Conservation (phyloP, 1,140 invertebrate species). For the Capitella teleta region DNA sequence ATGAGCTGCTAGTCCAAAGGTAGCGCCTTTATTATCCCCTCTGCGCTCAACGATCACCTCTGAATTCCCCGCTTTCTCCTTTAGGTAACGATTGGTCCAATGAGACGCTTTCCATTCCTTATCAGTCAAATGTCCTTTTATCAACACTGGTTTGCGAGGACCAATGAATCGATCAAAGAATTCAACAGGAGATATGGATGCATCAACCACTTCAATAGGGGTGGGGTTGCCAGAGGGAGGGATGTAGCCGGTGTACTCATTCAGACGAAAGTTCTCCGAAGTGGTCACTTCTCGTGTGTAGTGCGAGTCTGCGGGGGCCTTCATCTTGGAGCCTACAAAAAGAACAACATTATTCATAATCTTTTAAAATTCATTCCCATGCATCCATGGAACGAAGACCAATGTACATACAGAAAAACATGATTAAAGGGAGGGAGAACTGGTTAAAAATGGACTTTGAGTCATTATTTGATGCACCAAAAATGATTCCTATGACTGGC, state of each 20-base stretch:
- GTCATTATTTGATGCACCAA: no score
- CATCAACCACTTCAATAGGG: neutral
- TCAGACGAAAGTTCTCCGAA: no score
- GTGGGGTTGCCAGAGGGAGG: neutral
- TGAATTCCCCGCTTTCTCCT: neutral
- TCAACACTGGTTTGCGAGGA: slow-evolving; percentile 2
- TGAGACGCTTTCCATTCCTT: neutral
- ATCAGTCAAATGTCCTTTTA: neutral
- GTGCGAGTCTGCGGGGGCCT: no score
- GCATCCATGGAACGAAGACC: no score
- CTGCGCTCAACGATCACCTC: slow-evolving; percentile 5
- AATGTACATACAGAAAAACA: no score
- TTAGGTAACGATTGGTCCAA: slow-evolving; percentile 3
- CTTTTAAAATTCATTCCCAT: no score
- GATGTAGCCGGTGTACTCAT: neutral
- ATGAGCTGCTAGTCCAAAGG: slow-evolving; percentile 1
- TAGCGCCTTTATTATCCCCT: neutral
- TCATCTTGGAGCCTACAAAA: no score
- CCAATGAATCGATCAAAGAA: slow-evolving; percentile 2
- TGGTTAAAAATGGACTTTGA: no score
- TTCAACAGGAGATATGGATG: neutral
- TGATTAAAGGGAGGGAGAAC: no score
- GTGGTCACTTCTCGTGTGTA: no score
- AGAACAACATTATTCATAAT: no score
- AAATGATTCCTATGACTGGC: no score